phyloP scores from a whole-genome alignment of 2,113 vertebrate genomes.

The Anas platyrhynchos region DNA sequence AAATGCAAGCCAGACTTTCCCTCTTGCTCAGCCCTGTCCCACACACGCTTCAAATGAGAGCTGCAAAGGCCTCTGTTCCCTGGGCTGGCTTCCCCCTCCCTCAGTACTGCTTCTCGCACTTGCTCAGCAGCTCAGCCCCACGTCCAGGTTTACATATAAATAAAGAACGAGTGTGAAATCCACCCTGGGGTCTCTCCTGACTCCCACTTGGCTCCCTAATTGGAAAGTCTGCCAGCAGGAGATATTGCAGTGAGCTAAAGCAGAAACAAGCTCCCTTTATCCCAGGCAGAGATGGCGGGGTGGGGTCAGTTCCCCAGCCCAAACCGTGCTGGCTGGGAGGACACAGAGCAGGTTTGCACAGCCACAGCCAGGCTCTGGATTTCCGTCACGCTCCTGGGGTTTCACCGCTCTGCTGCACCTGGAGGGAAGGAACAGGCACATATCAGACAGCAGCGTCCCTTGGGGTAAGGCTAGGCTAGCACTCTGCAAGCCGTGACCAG shows the following conservation, averaged over 20 bases:
- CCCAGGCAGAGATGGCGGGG: not conserved
- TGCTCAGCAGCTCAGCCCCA: slow-evolving; percentile 47
- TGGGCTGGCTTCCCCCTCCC: not conserved
- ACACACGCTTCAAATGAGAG: not conserved
- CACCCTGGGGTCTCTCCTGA: slow-evolving; percentile 65
- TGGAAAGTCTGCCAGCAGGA: slow-evolving; percentile 67
- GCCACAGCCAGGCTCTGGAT: not conserved
- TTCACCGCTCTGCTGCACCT: not conserved
- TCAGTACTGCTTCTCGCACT: not conserved
- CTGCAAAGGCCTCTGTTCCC: slow-evolving; percentile 36
- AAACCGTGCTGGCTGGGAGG: not conserved
- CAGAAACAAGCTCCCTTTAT: slow-evolving; percentile 47
- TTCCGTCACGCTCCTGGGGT: not conserved
- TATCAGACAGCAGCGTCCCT: not conserved
- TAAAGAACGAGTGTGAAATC: slow-evolving; percentile 66
- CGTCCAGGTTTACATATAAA: slow-evolving; percentile 64
- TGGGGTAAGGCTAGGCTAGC: not conserved
- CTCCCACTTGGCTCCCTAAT: slow-evolving; percentile 64
- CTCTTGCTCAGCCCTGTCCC: not conserved
- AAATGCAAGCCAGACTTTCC: not conserved
- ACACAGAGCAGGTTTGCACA: not conserved
- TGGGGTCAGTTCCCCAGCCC: not conserved
- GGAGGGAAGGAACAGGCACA: not conserved
- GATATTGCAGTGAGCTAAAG: slow-evolving; percentile 50
- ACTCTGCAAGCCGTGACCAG: not conserved